Conservation (phyloP, 1,140 invertebrate species). For the Nymphalis io region DNA sequence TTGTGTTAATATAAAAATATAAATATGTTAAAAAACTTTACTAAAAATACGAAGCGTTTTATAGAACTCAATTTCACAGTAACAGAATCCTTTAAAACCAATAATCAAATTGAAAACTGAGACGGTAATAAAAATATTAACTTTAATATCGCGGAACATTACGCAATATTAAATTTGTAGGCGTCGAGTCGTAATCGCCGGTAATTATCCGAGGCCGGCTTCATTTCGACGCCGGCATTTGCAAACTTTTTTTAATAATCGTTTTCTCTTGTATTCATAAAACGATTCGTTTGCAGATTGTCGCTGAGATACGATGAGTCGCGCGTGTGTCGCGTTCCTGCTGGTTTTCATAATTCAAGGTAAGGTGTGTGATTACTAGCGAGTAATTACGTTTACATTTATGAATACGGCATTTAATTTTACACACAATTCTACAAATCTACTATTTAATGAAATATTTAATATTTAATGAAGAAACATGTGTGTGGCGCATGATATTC, state of each 20-base stretch:
- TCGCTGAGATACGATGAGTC: background rate
- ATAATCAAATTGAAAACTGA: constrained; percentile 8
- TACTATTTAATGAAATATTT: no score
- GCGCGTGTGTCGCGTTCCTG: background rate
- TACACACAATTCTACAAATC: no score
- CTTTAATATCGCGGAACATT: constrained; percentile 19
- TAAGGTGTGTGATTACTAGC: background rate
- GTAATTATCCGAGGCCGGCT: constrained; percentile 11
- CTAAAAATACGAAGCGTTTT: no score
- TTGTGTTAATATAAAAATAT: no score
- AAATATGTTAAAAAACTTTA: no score
- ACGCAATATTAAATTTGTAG: constrained; percentile 11
- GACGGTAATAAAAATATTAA: constrained; percentile 19
- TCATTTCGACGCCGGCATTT: constrained; percentile 9
- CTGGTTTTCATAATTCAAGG: background rate
- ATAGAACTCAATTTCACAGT: background rate
- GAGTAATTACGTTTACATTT: no score
- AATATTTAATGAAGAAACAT: no score
- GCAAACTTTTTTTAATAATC: constrained; percentile 1
- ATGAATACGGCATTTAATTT: no score
- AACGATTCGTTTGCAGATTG: background rate
- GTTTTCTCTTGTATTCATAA: background rate
- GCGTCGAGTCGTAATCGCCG: constrained; percentile 17
- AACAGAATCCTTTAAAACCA: background rate
- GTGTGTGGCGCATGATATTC: no score